Conservation (phyloP, 2,888 invertebrate genomes). For the Erannis defoliaria region DNA sequence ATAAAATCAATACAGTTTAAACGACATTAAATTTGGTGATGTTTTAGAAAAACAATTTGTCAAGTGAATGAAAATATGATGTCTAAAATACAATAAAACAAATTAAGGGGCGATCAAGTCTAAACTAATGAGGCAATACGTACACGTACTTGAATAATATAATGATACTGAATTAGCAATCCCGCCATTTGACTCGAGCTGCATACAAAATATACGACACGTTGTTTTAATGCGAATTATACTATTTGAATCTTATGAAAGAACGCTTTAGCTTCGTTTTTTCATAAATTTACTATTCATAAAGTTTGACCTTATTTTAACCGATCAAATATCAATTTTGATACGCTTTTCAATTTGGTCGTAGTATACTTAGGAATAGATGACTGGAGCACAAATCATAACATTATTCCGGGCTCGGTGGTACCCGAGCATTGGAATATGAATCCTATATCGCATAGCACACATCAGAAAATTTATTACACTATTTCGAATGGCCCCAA, state of each 20-base stretch:
- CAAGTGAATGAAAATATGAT: background rate
- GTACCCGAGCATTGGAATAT: background rate
- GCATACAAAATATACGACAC: conserved; percentile 46
- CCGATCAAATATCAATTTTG: background rate
- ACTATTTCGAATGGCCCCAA: background rate
- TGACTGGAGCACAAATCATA: background rate
- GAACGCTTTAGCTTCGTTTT: conserved; percentile 4
- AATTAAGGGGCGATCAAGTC: conserved; percentile 23
- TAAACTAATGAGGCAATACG: conserved; percentile 31
- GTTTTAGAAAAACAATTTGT: background rate
- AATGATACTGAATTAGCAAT: conserved; percentile 50
- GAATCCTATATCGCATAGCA: background rate
- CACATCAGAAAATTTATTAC: background rate
- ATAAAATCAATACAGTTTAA: background rate
- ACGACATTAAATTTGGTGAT: background rate
- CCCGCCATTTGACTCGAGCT: conserved; percentile 57
- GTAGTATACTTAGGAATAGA: background rate
- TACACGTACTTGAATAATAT: conserved; percentile 40
- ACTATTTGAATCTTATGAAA: conserved; percentile 27
- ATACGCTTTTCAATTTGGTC: conserved; percentile 3
- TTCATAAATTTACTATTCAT: background rate
- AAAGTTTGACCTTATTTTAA: background rate
- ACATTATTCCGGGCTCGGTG: background rate
- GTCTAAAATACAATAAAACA: conserved; percentile 18
- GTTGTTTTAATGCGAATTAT: conserved; percentile 38